A percentile compares a stretch with the other conserved stretches of the same genome.
phyloP scores from a whole-genome alignment of 2,113 vertebrate genomes.

The Antechinus stuartii region DNA sequence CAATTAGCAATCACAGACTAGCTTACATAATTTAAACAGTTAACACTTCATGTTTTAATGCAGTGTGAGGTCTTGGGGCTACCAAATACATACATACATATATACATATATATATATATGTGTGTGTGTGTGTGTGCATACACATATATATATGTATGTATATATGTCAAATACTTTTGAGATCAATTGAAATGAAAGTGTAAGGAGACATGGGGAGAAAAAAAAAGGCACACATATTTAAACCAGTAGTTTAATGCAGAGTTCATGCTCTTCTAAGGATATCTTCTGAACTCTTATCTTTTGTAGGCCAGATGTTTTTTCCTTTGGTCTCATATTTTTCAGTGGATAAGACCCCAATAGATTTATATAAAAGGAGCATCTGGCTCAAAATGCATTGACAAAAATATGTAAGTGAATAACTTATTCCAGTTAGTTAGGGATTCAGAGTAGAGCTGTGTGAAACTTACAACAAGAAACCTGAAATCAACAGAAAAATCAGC shows the following conservation, averaged over 20 bases:
- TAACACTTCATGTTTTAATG: slow-evolving; percentile 26
- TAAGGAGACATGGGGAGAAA: background rate
- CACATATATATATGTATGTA: background rate
- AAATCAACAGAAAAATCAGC: background rate
- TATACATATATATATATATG: background rate
- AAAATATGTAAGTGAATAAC: background rate
- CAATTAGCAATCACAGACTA: background rate
- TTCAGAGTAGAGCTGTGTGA: background rate
- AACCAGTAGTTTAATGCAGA: background rate
- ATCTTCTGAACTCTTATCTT: slow-evolving; percentile 31
- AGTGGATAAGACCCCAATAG: background rate
- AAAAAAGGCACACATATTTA: background rate
- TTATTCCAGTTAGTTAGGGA: background rate
- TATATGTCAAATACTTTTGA: background rate
- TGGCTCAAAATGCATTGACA: background rate
- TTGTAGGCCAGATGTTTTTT: slow-evolving; percentile 13
- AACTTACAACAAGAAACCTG: background rate
- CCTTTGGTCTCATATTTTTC: background rate
- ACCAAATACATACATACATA: background rate
- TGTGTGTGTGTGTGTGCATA: background rate
- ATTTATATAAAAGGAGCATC: background rate
- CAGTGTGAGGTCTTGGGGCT: background rate
- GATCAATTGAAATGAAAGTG: background rate
- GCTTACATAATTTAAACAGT: background rate
- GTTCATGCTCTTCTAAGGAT: slow-evolving; percentile 3